A percentile compares a stretch with the other conserved stretches of the same genome.
These are phyloP conservation scores for Phataginus tetradactyla DNA, from an alignment of 2,797 vertebrate genomes.

Conservation along the genomic window DNA sequence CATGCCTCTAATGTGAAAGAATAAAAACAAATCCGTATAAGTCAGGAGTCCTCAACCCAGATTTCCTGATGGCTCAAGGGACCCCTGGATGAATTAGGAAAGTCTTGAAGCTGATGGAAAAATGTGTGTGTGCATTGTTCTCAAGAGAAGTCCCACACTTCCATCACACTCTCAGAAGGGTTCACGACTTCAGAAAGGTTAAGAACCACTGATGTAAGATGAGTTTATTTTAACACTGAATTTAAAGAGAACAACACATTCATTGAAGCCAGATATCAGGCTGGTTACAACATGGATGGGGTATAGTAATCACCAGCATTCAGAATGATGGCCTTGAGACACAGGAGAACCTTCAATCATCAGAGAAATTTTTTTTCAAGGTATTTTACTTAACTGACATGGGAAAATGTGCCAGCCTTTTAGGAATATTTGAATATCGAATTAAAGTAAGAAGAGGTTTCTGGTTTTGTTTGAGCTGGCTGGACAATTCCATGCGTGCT, in stretches of 20 bases:
- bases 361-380: constrained; percentile 32
- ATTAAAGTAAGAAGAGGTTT: not conserved
- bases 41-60: not conserved
- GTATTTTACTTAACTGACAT: constrained; percentile 38
- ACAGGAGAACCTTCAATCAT: constrained; percentile 17
- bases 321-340: constrained; percentile 13
- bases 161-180: not conserved
- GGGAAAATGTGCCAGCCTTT: not conserved
- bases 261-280: not conserved
- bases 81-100: not conserved
- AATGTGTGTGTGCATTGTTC: not conserved
- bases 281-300: not conserved
- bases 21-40: not conserved
- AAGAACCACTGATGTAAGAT: not conserved
- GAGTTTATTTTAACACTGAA: constrained; percentile 44
- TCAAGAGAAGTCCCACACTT: constrained; percentile 25
- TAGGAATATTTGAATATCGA: not conserved
- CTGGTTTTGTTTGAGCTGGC: not conserved
- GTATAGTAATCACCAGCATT: not conserved
- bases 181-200: not conserved
- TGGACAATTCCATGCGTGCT: not conserved
- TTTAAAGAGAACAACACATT: not conserved
- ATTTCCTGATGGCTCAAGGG: not conserved
- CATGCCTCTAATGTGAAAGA: not conserved
- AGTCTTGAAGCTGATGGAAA: not conserved